phyloP scores from a whole-genome alignment of 2,888 invertebrate species.

The Priocnemis perturbator region DNA sequence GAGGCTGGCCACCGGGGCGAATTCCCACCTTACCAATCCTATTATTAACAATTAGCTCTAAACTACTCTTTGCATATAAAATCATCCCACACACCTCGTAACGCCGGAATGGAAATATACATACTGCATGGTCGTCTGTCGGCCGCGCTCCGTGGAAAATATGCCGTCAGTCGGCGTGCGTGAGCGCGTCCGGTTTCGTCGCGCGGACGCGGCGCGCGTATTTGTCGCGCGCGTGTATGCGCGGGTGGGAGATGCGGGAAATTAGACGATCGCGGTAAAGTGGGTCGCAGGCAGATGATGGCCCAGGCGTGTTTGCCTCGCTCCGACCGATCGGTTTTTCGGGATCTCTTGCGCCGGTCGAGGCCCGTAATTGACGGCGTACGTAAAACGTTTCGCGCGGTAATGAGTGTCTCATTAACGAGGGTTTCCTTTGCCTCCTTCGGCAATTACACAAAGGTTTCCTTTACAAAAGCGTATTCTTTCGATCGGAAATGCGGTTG shows the following conservation, averaged over 20 bases:
- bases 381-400: too few relatives aligned
- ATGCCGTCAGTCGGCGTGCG: conserved; percentile 46
- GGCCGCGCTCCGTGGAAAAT: conserved; percentile 64
- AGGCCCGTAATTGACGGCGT: too few relatives aligned
- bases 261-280: conserved; percentile 10
- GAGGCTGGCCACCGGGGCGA: conserved; percentile 60
- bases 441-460: too few relatives aligned
- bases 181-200: conserved; percentile 17
- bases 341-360: too few relatives aligned
- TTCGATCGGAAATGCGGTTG: too few relatives aligned
- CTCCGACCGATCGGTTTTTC: too few relatives aligned
- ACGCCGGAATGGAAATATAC: conserved; percentile 75
- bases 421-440: too few relatives aligned
- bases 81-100: conserved; percentile 72
- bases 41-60: conserved; percentile 76
- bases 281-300: neutral
- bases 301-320: too few relatives aligned
- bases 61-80: conserved; percentile 75
- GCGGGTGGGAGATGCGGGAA: neutral
- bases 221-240: conserved; percentile 1
- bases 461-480: too few relatives aligned
- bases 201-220: conserved; percentile 1
- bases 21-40: conserved; percentile 76
- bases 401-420: too few relatives aligned
- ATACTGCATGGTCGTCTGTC: conserved; percentile 73